A percentile compares a stretch with the other conserved stretches of the same genome.
Conservation (phyloP, 1,140 invertebrate genomes). For the Papilio dardanus region DNA sequence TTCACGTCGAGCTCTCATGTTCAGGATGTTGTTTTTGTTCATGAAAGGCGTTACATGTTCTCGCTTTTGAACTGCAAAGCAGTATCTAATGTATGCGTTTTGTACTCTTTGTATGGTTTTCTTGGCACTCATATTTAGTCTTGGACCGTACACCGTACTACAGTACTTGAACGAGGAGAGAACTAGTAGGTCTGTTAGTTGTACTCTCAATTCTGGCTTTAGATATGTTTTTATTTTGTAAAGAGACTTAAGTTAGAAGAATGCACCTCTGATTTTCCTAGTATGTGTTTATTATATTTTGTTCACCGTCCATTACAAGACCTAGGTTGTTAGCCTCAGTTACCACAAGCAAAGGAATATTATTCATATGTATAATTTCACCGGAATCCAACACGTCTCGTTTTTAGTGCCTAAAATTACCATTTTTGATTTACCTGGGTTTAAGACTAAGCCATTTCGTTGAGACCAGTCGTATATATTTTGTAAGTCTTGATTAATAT, state of each 20-base stretch:
- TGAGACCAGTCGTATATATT: constrained; percentile 36
- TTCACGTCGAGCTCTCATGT: too few species aligned
- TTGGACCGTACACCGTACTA: constrained; percentile 23
- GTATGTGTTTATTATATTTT: not conserved
- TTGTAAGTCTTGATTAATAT: constrained; percentile 38
- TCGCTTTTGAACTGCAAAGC: too few species aligned
- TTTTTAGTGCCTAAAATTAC: constrained; percentile 39
- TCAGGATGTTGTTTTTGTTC: too few species aligned
- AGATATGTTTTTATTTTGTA: constrained; percentile 25
- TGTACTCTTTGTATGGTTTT: constrained; percentile 39
- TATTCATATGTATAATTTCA: not conserved
- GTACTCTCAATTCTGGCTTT: not conserved
- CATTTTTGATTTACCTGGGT: constrained; percentile 36
- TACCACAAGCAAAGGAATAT: not conserved
- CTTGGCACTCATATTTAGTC: constrained; percentile 8
- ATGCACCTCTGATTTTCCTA: too few species aligned
- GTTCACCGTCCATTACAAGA: not conserved
- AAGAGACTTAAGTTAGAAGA: too few species aligned
- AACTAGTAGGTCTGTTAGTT: constrained; percentile 30
- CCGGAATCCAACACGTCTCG: not conserved
- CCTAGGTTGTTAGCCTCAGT: not conserved
- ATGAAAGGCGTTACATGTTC: too few species aligned
- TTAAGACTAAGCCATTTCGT: constrained; percentile 29
- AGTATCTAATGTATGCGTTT: constrained; percentile 27
- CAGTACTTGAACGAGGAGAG: constrained; percentile 37